Base-by-base conservation (phyloP, 2,888 invertebrate genomes). In the Acleris sparsana region DNA sequence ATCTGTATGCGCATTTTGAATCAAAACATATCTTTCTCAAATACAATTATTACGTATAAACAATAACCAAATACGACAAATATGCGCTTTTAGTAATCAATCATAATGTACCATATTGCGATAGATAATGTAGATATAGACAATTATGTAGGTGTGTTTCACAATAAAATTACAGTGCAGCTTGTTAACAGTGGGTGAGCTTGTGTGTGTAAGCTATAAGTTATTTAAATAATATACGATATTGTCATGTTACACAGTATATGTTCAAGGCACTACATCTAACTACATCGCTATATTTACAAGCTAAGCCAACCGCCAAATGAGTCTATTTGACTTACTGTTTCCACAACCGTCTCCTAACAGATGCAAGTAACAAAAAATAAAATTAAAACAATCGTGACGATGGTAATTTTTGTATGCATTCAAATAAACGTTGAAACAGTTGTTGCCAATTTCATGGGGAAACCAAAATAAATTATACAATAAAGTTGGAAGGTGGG, bases 271-370 rank as follows among this genome's bases (percentile, higher is more conserved):
- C 77, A 77, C 86, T 85, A 87, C 78, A 67, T 68, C 85, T 75
- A 77, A 72, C 81, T 84, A 86, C 86, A 79, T 69, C 67, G 76
- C 84, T 84, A 87, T 78, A 75, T 80, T 69, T 69, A 83, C 76
- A 90, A 91, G 91, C 91, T 79, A 90, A 91, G 89, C 91, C 86
- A 88, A 80, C 85, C 87, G 86, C 87, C 85, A 89, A 79, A 88
- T 86, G 86, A 86, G 74, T 81, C 86, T 84, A 85, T 75, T 86
- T 84, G 84, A 92, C 92, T 92, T 92, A 92, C 92, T 92, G 92
- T 92, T 92, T 92, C 92, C 92, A 92, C 86, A 92, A 92, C 77
- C 92, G 89, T 92, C 92, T 92, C 91, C 92, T 92, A 92, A 89
- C 90, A 88, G 92, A 92, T 91, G 92, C 92, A 88, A 90, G 85